Conservation (phyloP, 2,797 vertebrate species). For the Limosa lapponica region DNA sequence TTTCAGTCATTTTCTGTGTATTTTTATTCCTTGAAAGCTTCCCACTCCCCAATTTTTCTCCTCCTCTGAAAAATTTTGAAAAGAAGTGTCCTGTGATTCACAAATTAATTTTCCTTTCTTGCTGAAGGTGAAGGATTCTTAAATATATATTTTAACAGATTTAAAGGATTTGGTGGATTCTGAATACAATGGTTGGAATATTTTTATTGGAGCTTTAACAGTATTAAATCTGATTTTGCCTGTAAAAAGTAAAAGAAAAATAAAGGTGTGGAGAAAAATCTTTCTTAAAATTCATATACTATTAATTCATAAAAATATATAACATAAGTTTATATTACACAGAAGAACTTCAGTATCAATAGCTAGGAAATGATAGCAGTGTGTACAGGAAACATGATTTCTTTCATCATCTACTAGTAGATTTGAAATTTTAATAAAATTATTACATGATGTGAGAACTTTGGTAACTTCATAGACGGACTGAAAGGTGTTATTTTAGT, state of each 20-base stretch:
- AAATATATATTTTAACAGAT: not conserved
- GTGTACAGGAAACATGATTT: not conserved
- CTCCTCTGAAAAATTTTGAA: not conserved
- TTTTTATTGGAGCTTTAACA: not conserved
- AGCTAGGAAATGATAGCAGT: not conserved
- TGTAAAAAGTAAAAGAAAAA: not conserved
- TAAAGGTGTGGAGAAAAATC: not conserved
- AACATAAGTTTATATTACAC: not conserved
- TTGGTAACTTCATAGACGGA: not conserved
- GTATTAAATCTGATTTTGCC: not conserved
- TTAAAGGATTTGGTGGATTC: not conserved
- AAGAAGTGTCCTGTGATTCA: not conserved
- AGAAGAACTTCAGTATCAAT: not conserved
- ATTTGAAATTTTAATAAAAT: not conserved
- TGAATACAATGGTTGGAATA: not conserved
- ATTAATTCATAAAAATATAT: not conserved
- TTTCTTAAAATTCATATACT: not conserved
- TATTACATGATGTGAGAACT: not conserved
- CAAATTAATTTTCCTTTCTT: not conserved
- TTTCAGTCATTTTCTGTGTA: not conserved
- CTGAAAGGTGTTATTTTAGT: not conserved
- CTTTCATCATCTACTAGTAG: not conserved
- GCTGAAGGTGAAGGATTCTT: not conserved
- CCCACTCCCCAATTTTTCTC: fast-evolving
- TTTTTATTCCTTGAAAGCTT: not conserved